Conservation (phyloP, 2,113 vertebrate species). For the Rhabdornis inornatus region DNA sequence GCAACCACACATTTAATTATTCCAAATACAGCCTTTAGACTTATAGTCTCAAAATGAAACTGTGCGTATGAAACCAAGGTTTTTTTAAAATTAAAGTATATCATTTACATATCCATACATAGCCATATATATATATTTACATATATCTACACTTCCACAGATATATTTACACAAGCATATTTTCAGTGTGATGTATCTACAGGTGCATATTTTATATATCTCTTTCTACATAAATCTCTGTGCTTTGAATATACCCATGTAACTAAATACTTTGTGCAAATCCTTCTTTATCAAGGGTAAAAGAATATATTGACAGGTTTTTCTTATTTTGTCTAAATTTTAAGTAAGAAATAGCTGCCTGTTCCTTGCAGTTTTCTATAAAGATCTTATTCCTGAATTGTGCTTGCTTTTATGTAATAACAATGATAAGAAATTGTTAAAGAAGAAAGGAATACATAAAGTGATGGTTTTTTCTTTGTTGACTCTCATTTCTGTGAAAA, state of each 20-base stretch:
- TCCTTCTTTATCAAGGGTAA: neutral
- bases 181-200: neutral
- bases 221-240: neutral
- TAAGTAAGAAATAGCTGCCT: neutral
- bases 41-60: neutral
- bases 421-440: neutral
- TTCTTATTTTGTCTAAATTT: neutral
- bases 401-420: neutral
- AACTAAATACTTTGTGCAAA: neutral
- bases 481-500: neutral
- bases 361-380: neutral
- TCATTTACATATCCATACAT: rapidly evolving
- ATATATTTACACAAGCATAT: neutral
- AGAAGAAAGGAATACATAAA: neutral
- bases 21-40: neutral
- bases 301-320: neutral
- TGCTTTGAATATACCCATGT: neutral
- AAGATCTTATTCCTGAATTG: neutral
- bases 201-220: neutral
- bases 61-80: neutral
- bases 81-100: neutral
- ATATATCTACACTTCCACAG: neutral
- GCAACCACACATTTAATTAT: neutral
- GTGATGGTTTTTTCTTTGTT: neutral
- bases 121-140: neutral